Base-by-base conservation (phyloP, 2,113 vertebrate genomes). In the Apteryx mantelli region DNA sequence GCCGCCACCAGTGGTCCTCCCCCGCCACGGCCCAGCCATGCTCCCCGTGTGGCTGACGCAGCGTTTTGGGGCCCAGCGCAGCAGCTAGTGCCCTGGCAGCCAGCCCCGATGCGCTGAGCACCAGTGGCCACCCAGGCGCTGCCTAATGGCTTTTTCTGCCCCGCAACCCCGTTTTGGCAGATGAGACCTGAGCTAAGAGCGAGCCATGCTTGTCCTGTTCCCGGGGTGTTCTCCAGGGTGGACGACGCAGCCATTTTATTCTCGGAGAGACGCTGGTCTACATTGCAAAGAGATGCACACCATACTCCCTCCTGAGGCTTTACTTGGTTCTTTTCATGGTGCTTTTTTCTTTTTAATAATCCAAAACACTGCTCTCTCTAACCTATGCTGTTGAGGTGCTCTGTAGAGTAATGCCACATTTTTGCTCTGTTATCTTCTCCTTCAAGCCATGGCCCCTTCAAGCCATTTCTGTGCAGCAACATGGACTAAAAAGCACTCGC, bases 231-330 rank as follows among this genome's bases (percentile, higher is more conserved):
- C 11, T 0, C 70, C 15, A 61, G 46, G 42, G 58, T 16, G 24
- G 70, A 60, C 0, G 0, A 8, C 32, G 79, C 78, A 85, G 92
- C 70, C 78, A 55, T 89, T 89, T 88, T 34, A 30, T 38, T 81
- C 34, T 63, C 48, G 2, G 3, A 32, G 55, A 58, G 52, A 32
- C 4, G 28, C 12, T 77, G 46, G 38, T 32, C 0, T 0, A n/a
- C 61, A 5, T 1, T 68, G 65, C 86, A 87, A 32, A 20, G 28
- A 46, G 9, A 21, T 8, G 48, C 77, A 40, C 26, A 13, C 50
- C 50, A 4, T 2, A 1, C 42, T 19, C 70, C 56, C 36, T 13
- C 46, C 55, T 40, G n/a, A 15, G 32, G 24, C 14, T 82, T 60
- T 34, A 1, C 11, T 81, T 32, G 20, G 16, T 2, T n/a, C 14